These are phyloP conservation scores for Scaptomyza graminum DNA, from an alignment of 1,140 invertebrate genomes.

Conservation along the genomic window DNA sequence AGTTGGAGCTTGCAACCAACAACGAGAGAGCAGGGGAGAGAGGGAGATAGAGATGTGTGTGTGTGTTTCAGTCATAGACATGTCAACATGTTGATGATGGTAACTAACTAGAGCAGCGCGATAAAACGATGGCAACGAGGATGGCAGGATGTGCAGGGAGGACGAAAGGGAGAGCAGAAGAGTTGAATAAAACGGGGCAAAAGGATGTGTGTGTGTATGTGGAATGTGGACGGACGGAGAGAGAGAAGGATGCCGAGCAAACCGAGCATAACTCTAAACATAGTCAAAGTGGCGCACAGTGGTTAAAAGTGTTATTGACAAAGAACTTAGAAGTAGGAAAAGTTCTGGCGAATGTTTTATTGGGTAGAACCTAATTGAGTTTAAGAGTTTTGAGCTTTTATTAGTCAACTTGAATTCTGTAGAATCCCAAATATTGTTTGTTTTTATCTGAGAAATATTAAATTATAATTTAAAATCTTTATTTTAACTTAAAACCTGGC, in stretches of 20 bases:
- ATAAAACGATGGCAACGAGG: constrained; percentile 36
- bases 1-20: constrained; percentile 35
- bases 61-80: constrained; percentile 70
- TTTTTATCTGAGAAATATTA: too few species aligned
- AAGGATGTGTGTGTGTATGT: constrained; percentile 14
- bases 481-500: too few species aligned
- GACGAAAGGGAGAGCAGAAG: too few species aligned
- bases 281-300: constrained; percentile 59
- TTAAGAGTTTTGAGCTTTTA: too few species aligned
- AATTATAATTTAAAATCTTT: too few species aligned
- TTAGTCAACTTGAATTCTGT: too few species aligned
- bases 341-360: too few species aligned
- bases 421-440: too few species aligned
- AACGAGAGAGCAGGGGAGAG: not conserved
- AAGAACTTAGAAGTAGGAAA: too few species aligned
- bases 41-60: constrained; percentile 7
- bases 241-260: constrained; percentile 33
- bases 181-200: not conserved
- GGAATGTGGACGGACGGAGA: constrained; percentile 19
- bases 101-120: constrained; percentile 74
- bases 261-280: constrained; percentile 53
- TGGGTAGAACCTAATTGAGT: too few species aligned
- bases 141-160: too few species aligned
- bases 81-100: constrained; percentile 82
- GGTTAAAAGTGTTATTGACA: constrained; percentile 3